Conservation (phyloP, 2,797 vertebrate genomes). For the Thripadectes ignobilis region DNA sequence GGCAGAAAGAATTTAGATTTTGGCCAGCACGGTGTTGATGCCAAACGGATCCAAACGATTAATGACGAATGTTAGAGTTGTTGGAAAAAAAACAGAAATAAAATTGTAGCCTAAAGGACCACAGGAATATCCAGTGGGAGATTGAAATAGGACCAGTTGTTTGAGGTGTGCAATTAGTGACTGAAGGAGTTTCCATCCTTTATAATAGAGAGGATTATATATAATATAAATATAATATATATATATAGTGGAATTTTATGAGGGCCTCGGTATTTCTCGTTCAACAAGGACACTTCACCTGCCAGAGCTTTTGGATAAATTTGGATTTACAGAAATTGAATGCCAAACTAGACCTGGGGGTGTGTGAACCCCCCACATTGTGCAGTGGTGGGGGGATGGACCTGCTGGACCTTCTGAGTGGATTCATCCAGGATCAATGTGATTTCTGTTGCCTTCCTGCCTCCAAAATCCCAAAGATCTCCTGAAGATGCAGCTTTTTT, state of each 20-base stretch:
- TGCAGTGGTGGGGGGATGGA: not conserved
- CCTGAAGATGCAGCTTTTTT: not conserved
- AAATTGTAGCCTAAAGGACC: not conserved
- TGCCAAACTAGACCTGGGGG: fast-evolving
- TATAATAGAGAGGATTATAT: not conserved
- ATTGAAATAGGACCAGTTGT: not conserved
- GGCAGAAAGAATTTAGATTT: not conserved
- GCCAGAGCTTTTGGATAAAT: not conserved
- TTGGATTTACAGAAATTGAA: not conserved
- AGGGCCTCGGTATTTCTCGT: not conserved
- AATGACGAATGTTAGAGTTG: not conserved
- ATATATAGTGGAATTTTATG: not conserved
- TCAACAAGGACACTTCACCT: not conserved
- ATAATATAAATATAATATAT: no score
- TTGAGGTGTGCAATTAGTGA: not conserved
- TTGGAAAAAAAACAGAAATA: not conserved
- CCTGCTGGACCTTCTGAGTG: not conserved
- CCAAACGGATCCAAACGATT: not conserved
- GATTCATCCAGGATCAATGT: not conserved
- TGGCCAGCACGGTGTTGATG: not conserved
- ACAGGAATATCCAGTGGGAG: not conserved
- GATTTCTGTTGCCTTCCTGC: not conserved
- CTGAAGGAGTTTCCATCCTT: not conserved
- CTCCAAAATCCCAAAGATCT: not conserved
- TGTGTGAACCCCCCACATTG: fast-evolving